Percentiles rank a stretch among this genome's conserved stretches.
Conservation (phyloP, 2,888 invertebrate species). For the Tetragonisca angustula region DNA sequence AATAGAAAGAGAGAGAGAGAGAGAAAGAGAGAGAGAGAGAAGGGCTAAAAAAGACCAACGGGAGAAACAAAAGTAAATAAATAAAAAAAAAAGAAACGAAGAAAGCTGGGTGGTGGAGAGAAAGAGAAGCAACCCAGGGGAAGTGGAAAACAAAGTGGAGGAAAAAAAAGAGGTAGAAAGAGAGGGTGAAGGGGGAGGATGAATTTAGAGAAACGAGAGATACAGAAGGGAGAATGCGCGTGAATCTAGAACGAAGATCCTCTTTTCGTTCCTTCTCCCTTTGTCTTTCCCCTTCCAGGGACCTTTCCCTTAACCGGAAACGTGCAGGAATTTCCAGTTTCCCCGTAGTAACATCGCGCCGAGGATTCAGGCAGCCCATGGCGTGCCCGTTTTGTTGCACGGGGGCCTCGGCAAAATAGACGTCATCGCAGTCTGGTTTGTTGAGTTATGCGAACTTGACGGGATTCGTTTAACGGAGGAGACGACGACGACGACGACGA, state of each 20-base stretch:
- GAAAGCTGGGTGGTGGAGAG: too few relatives aligned
- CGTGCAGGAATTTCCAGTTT: slow-evolving; percentile 53
- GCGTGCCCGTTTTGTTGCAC: background rate
- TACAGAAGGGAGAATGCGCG: slow-evolving; percentile 17
- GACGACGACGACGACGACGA: slow-evolving; percentile 40
- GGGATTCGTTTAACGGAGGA: slow-evolving; percentile 63
- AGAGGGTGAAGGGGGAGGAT: background rate
- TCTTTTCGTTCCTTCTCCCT: slow-evolving; percentile 19
- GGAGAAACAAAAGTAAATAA: slow-evolving; percentile 19
- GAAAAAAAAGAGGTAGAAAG: background rate
- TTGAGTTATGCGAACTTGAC: slow-evolving; percentile 65
- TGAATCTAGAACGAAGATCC: slow-evolving; percentile 51
- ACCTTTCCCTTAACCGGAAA: slow-evolving; percentile 10
- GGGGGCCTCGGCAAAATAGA: slow-evolving; percentile 32
- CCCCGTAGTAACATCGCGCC: slow-evolving; percentile 1
- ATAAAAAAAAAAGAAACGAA: background rate
- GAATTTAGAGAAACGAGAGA: slow-evolving; percentile 44
- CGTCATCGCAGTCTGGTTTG: slow-evolving; percentile 33
- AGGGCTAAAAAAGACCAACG: background rate
- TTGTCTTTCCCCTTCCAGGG: slow-evolving; percentile 7
- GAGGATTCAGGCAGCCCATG: background rate
- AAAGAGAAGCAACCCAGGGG: background rate
- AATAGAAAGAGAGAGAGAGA: background rate
- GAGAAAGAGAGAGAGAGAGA: background rate
- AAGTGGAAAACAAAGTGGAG: slow-evolving; percentile 13